A percentile compares a stretch with the other conserved stretches of the same genome.
Conservation (phyloP, 2,113 vertebrate species). For the Sylvietta virens region DNA sequence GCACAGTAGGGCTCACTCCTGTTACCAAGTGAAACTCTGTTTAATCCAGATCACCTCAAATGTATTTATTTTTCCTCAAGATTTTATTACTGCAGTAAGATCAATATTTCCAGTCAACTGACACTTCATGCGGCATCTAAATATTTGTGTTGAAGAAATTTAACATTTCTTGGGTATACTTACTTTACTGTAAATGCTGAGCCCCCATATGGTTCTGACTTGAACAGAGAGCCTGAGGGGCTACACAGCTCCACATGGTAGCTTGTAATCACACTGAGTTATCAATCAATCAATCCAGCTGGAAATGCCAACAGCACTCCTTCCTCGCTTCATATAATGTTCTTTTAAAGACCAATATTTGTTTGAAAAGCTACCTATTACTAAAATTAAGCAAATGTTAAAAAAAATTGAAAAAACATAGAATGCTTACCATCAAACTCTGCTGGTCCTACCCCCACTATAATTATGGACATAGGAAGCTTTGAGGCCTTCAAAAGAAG, state of each 20-base stretch:
- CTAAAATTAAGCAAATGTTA: neutral
- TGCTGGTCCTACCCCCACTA: conserved; percentile 91
- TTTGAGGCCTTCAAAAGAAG: conserved; percentile 80
- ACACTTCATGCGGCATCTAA: neutral
- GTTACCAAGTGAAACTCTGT: neutral
- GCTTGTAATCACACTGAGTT: conserved; percentile 3
- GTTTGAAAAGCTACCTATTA: neutral
- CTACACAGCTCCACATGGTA: conserved; percentile 2
- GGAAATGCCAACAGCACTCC: conserved; percentile 1
- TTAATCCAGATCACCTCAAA: neutral
- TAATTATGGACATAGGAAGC: conserved; percentile 94
- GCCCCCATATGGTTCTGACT: conserved; percentile 8
- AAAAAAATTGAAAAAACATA: neutral
- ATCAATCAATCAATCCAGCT: conserved; percentile 35
- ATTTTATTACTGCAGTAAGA: neutral
- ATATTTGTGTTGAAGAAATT: neutral
- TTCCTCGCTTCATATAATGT: neutral
- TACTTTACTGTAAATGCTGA: neutral
- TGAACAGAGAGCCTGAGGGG: conserved; percentile 13
- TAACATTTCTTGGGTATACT: neutral
- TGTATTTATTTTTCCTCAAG: neutral
- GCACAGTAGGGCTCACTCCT: neutral
- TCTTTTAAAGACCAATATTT: neutral
- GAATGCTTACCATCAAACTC: conserved; percentile 89
- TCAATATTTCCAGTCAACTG: neutral